Percentiles rank a stretch among this genome's conserved stretches.
Evolutionary conservation across 1,140 invertebrate genomes (phyloP).

Genomic region (Vanessa tameamea): DNA sequence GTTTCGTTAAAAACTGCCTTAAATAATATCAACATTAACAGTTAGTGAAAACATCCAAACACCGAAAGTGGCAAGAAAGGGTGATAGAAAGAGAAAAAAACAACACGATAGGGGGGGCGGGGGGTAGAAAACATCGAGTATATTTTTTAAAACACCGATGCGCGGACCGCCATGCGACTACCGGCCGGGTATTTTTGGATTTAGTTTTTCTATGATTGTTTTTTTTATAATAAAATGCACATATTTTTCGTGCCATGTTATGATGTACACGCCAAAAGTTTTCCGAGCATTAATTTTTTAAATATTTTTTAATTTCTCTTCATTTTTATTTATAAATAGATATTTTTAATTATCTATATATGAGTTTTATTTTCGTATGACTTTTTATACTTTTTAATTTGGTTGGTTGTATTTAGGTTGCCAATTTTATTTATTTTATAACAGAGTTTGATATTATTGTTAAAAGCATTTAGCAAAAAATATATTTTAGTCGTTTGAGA

Average conservation of each 20-base stretch:
- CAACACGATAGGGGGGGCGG: slow-evolving; percentile 66
- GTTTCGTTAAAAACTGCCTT: background rate
- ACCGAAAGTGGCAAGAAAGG: slow-evolving; percentile 77
- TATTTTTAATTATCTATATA: background rate
- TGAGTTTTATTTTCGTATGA: too few relatives aligned
- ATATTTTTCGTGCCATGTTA: background rate
- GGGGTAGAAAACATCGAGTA: slow-evolving; percentile 71
- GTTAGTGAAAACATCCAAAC: slow-evolving; percentile 79
- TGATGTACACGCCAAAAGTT: slow-evolving; percentile 4
- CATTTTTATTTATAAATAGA: background rate
- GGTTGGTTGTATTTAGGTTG: too few relatives aligned
- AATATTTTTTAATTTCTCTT: background rate
- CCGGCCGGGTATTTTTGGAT: slow-evolving; percentile 75
- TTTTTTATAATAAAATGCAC: slow-evolving; percentile 3
- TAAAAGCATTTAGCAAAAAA: background rate
- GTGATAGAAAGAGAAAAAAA: slow-evolving; percentile 77
- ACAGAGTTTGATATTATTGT: too few relatives aligned
- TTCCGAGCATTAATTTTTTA: background rate
- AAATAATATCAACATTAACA: slow-evolving; percentile 75
- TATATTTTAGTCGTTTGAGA: background rate
- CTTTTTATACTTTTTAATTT: too few relatives aligned
- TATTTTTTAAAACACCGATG: slow-evolving; percentile 73
- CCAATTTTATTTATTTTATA: too few relatives aligned
- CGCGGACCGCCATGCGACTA: slow-evolving; percentile 60
- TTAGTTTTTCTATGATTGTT: slow-evolving; percentile 21